Percentiles rank a stretch among this genome's conserved stretches.
phyloP scores from a whole-genome alignment of 2,888 invertebrate species.

The Ceratothoa steindachneri region DNA sequence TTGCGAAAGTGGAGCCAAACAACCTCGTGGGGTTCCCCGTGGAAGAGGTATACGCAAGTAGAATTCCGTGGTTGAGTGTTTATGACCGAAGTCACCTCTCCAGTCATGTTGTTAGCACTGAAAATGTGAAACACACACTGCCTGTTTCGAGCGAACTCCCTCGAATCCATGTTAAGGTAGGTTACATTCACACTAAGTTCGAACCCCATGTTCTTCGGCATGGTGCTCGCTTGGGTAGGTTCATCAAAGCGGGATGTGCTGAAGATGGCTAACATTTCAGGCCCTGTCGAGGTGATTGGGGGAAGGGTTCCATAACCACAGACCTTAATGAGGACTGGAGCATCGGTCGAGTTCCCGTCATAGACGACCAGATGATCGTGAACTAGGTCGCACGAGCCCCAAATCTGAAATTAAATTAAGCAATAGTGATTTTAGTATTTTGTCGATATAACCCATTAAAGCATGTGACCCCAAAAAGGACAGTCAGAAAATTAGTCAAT shows the following conservation, averaged over 20 bases:
- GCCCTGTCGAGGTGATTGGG: constrained; percentile 71
- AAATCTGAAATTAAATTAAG: constrained; percentile 60
- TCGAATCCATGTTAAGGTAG: constrained; percentile 48
- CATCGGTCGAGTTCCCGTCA: constrained; percentile 63
- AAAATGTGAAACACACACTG: constrained; percentile 45
- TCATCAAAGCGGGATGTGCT: constrained; percentile 77
- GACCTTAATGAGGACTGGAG: constrained; percentile 68
- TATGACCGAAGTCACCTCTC: constrained; percentile 35
- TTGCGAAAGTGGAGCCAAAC: constrained; percentile 80
- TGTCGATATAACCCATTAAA: no score
- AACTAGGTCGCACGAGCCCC: constrained; percentile 61
- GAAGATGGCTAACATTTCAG: constrained; percentile 73
- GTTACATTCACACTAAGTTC: constrained; percentile 73
- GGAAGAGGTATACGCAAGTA: constrained; percentile 73
- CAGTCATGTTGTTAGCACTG: constrained; percentile 41
- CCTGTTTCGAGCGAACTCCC: constrained; percentile 36
- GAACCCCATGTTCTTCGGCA: constrained; percentile 68
- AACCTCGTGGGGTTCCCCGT: constrained; percentile 64
- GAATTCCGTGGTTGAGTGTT: constrained; percentile 74
- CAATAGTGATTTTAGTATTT: no score
- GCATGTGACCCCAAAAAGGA: no score
- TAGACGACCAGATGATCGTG: constrained; percentile 72
- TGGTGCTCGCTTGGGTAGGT: constrained; percentile 56
- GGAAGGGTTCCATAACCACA: constrained; percentile 75
- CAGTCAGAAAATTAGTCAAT: no score